These are phyloP conservation scores for Eolophus roseicapilla DNA, from an alignment of 2,113 vertebrate genomes.

Conservation along the genomic window DNA sequence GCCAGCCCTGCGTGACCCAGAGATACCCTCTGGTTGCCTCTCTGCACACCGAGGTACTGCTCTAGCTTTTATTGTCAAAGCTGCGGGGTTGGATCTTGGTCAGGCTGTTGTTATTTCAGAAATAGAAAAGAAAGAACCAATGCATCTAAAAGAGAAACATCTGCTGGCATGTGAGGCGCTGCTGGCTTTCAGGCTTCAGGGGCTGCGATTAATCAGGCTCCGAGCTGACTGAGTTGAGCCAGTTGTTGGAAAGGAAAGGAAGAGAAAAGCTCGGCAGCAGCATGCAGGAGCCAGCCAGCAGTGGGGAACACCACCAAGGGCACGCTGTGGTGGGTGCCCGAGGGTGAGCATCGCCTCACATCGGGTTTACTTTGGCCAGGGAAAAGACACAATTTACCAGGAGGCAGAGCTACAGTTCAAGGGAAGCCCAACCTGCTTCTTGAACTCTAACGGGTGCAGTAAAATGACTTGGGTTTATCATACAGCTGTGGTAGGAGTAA, in stretches of 20 bases:
- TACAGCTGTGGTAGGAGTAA: not conserved
- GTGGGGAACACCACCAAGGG: not conserved
- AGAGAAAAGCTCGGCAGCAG: not conserved
- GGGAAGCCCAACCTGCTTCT: not conserved
- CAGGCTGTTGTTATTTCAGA: not conserved
- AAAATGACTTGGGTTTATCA: not conserved
- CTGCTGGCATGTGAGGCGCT: not conserved
- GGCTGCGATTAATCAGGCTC: not conserved
- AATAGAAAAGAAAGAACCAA: not conserved
- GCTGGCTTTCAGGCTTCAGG: not conserved
- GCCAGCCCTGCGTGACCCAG: not conserved
- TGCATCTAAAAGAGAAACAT: not conserved
- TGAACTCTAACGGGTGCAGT: not conserved
- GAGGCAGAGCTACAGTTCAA: not conserved
- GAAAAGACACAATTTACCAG: rapidly evolving
- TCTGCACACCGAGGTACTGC: not conserved
- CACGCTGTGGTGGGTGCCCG: rapidly evolving
- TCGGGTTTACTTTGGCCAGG: rapidly evolving
- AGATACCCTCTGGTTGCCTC: not conserved
- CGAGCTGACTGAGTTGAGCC: not conserved
- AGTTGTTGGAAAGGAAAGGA: not conserved
- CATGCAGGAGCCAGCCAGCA: rapidly evolving
- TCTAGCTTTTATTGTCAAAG: not conserved
- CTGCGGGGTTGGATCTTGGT: not conserved
- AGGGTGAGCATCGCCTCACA: rapidly evolving